These are phyloP conservation scores for Xiphorhynchus elegans DNA, from an alignment of 2,113 vertebrate genomes.

Conservation along the genomic window DNA sequence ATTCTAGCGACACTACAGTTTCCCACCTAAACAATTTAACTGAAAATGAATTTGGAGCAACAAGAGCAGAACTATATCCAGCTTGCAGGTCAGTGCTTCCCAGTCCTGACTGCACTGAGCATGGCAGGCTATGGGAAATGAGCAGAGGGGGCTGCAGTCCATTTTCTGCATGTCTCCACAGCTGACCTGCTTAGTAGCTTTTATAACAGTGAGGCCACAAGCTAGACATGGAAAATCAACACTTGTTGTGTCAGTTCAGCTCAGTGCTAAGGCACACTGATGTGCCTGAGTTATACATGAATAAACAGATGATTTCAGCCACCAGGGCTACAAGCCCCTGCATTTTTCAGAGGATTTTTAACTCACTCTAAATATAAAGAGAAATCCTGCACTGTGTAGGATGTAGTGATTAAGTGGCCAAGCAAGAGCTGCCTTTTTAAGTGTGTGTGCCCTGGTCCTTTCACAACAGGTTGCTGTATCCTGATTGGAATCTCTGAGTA, in stretches of 20 bases:
- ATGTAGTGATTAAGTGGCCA: background rate
- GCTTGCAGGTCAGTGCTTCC: slow-evolving; percentile 31
- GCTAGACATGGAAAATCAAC: slow-evolving; percentile 52
- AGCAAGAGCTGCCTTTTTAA: background rate
- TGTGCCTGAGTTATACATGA: slow-evolving; percentile 52
- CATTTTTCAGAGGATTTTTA: slow-evolving; percentile 55
- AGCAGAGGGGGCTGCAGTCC: slow-evolving; percentile 18
- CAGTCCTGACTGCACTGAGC: background rate
- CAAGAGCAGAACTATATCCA: slow-evolving; percentile 1
- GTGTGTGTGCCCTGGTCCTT: background rate
- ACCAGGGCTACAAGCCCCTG: slow-evolving; percentile 1
- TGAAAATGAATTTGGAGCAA: slow-evolving; percentile 22
- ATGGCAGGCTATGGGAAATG: background rate
- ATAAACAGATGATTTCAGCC: slow-evolving; percentile 56
- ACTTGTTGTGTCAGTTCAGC: slow-evolving; percentile 56
- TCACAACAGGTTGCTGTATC: background rate
- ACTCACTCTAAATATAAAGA: background rate
- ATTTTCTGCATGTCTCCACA: slow-evolving; percentile 40
- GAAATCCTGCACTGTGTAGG: background rate
- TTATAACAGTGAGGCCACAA: slow-evolving; percentile 40
- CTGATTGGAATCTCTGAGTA: background rate
- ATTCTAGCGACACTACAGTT: background rate
- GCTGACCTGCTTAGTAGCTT: slow-evolving; percentile 55
- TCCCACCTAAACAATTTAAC: slow-evolving; percentile 31
- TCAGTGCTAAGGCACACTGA: slow-evolving; percentile 50